Evolutionary conservation across 1,140 invertebrate genomes (phyloP).

Genomic region (Drosophila parabipectinata): DNA sequence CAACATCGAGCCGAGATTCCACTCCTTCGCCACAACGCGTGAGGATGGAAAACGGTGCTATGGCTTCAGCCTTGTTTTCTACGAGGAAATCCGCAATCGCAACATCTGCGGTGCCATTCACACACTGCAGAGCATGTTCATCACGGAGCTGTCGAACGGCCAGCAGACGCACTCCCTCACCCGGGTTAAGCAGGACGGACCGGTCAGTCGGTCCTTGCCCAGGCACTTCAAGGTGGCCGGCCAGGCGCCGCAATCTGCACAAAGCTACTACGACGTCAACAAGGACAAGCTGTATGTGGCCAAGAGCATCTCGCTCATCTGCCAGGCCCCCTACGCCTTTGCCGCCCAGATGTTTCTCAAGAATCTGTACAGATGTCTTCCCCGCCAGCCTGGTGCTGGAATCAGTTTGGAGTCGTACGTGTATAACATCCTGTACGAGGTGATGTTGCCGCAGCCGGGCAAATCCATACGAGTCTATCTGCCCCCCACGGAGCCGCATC

Average conservation of each 20-base stretch:
- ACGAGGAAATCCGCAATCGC: slow-evolving; percentile 95
- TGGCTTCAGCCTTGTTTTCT: slow-evolving; percentile 97
- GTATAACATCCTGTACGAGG: slow-evolving; percentile 97
- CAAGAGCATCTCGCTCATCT: slow-evolving; percentile 96
- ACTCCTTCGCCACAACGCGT: slow-evolving; percentile 98
- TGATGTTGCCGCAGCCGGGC: slow-evolving; percentile 94
- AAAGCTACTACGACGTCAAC: slow-evolving; percentile 95
- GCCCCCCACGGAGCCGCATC: slow-evolving; percentile 89
- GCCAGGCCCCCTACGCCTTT: slow-evolving; percentile 94
- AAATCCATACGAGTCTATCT: slow-evolving; percentile 93
- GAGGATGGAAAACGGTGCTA: slow-evolving; percentile 97
- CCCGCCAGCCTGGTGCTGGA: slow-evolving; percentile 88
- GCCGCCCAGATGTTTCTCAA: slow-evolving; percentile 93
- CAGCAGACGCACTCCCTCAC: slow-evolving; percentile 87
- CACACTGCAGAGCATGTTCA: slow-evolving; percentile 95
- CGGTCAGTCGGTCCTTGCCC: slow-evolving; percentile 90
- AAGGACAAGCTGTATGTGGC: slow-evolving; percentile 97
- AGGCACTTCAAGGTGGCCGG: slow-evolving; percentile 94
- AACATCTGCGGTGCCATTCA: slow-evolving; percentile 98
- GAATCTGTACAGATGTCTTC: slow-evolving; percentile 93
- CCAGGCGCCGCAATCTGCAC: slow-evolving; percentile 89
- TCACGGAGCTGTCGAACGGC: slow-evolving; percentile 93
- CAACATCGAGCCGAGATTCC: slow-evolving; percentile 94
- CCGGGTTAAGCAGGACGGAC: slow-evolving; percentile 87
- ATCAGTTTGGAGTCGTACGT: slow-evolving; percentile 96